Evolutionary conservation across 2,113 vertebrate species (phyloP).

Genomic region (Gallinago jamesoni): DNA sequence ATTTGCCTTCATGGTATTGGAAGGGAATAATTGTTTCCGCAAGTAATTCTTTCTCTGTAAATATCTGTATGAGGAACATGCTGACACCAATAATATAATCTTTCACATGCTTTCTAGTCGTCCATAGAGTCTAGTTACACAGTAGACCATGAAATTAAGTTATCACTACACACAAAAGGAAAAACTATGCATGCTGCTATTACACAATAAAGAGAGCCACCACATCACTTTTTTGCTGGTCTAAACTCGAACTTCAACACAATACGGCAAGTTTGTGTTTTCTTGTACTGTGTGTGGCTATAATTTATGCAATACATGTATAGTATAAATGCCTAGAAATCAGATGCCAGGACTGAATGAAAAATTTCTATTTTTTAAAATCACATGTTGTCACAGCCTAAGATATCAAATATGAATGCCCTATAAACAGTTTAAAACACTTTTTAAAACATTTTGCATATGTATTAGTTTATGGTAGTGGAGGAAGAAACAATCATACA

Average conservation of each 20-base stretch:
- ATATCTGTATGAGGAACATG: neutral
- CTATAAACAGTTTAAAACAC: neutral
- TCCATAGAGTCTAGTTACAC: neutral
- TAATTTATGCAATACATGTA: neutral
- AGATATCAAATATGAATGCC: neutral
- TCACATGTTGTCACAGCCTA: neutral
- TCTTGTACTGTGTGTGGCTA: neutral
- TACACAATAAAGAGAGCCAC: neutral
- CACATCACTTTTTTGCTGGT: neutral
- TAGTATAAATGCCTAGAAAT: neutral
- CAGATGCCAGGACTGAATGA: neutral
- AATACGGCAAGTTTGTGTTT: neutral
- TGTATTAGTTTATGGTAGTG: neutral
- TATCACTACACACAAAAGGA: neutral
- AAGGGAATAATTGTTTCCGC: neutral
- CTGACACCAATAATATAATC: neutral
- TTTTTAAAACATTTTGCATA: neutral
- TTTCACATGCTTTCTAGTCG: neutral
- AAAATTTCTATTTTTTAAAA: neutral
- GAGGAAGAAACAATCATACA: neutral
- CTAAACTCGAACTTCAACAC: neutral
- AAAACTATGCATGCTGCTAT: neutral
- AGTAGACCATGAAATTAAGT: slow-evolving; percentile 38
- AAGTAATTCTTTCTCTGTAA: neutral
- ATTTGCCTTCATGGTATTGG: neutral